Base-by-base conservation (phyloP, 2,797 vertebrate species). In the Phylloscopus collybita region DNA sequence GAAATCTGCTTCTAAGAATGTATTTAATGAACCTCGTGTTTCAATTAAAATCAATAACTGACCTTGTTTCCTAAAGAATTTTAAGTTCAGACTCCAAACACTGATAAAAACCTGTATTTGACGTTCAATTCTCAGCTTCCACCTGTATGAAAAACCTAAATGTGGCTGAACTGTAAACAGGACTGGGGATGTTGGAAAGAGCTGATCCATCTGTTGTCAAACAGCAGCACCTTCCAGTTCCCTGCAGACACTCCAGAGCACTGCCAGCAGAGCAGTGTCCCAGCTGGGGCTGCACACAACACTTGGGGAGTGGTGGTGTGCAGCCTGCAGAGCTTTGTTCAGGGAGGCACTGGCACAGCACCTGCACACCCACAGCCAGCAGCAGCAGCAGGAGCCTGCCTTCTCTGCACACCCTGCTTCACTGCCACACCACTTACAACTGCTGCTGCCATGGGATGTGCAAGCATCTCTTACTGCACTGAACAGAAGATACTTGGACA, bases 381-480 rank as follows among this genome's bases (percentile, higher is more conserved):
- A 34, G 34, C 12, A 32, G 2, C 3, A 17, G 64, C 0, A 0
- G 26, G 42, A 75, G 40, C 20, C 19, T 21, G 36, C 14, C 34
- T 13, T 3, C n/a, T 4, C 19, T 19, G 17, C 8, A 2, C 11
- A 38, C 5, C 54, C 7, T 14, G 19, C 49, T 45, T 19, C 32
- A 20, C 47, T 74, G 75, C 67, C 54, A 2, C 25, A 22, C 57
- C 12, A 66, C 21, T 5, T 13, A 10, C 14, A 80, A 4, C 40
- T 49, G 5, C 22, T 72, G 6, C 25, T 66, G 49, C 26, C 40
- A 9, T 3, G 4, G 6, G 49, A 23, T 45, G 11, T 26, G 14
- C 30, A 44, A 38, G 49, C 32, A 36, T 44, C 64, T 49, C 40
- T 60, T 59, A 57, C 11, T 26, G 62, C 26, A 26, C 49, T 18